Conservation (phyloP, 2,113 vertebrate genomes). For the Otolemur garnettii region DNA sequence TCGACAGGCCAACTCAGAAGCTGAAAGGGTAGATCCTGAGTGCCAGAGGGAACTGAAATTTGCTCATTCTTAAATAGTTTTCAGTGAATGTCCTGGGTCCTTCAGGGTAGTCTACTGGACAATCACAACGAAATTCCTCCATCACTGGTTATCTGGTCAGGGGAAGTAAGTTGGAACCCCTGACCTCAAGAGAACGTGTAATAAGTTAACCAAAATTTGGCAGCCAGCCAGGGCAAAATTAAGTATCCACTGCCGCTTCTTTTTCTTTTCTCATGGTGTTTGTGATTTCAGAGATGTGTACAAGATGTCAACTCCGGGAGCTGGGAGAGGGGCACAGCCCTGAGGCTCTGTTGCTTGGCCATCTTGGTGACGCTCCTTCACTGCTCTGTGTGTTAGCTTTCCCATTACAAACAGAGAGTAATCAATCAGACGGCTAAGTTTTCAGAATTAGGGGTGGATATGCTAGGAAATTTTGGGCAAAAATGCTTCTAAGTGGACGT, state of each 20-base stretch:
- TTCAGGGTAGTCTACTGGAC: neutral
- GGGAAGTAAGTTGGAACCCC: neutral
- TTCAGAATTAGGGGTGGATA: neutral
- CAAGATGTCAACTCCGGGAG: neutral
- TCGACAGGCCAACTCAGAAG: neutral
- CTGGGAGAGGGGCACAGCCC: neutral
- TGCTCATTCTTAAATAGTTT: neutral
- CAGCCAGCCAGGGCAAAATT: conserved; percentile 5
- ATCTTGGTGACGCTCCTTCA: neutral
- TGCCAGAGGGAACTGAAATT: neutral
- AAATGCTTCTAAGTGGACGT: neutral
- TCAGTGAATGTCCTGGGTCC: neutral
- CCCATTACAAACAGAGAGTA: neutral
- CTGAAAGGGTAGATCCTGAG: neutral
- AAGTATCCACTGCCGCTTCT: neutral
- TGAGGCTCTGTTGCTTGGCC: neutral
- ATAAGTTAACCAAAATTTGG: neutral
- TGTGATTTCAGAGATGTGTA: neutral
- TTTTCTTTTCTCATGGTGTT: neutral
- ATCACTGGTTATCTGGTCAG: neutral
- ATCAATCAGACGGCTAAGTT: neutral
- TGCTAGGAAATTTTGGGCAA: neutral
- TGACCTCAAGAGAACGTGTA: conserved; percentile 19
- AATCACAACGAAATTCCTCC: neutral
- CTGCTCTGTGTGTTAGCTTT: neutral